These are phyloP conservation scores for Narcine bancroftii DNA, from an alignment of 2,113 vertebrate species.

Conservation along the genomic window DNA sequence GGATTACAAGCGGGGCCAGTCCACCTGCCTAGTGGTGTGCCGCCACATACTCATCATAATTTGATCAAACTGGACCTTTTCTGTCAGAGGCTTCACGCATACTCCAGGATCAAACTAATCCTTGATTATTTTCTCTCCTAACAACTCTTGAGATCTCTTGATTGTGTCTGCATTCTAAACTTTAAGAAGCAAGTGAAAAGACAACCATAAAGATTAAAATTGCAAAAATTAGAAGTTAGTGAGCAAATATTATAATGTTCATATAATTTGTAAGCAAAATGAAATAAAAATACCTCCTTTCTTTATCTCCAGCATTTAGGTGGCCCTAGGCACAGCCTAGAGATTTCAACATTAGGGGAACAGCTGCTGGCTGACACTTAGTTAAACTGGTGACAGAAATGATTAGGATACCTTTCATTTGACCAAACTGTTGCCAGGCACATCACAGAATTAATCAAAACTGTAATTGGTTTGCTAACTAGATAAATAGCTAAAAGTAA, in stretches of 20 bases:
- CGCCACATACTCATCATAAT: neutral
- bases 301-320: neutral
- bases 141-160: neutral
- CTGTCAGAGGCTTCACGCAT: neutral
- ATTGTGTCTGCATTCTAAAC: neutral
- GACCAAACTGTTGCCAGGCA: neutral
- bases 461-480: conserved; percentile 11
- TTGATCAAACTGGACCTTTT: neutral
- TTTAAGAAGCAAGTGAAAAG: neutral
- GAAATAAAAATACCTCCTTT: neutral
- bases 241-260: neutral
- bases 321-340: no score
- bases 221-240: no score
- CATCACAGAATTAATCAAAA: neutral
- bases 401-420: conserved; percentile 3
- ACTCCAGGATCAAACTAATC: neutral
- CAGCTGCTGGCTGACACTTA: neutral
- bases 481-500: neutral
- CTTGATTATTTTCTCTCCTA: neutral
- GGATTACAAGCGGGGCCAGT: no score
- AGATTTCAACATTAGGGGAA: neutral
- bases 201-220: neutral
- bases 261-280: neutral
- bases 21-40: no score
- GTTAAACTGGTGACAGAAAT: neutral